These are phyloP conservation scores for Palloptera scutellata DNA, from an alignment of 2,888 invertebrate genomes.

Conservation along the genomic window DNA sequence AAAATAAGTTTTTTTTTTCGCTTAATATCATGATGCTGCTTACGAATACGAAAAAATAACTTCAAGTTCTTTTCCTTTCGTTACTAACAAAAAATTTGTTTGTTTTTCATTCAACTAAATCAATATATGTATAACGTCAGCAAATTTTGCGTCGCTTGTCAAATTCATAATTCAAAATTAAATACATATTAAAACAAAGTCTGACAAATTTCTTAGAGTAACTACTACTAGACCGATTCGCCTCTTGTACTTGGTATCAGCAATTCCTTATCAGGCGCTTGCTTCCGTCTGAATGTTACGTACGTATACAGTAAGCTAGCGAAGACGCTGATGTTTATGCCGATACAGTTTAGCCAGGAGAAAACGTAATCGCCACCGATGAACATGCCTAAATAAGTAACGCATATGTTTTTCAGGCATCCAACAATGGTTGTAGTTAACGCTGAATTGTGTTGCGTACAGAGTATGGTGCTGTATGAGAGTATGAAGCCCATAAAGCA, in stretches of 20 bases:
- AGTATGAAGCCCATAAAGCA: constrained; percentile 97
- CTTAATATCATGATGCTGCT: no score
- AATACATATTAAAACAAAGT: no score
- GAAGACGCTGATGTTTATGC: constrained; percentile 91
- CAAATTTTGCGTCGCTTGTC: no score
- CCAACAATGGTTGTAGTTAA: constrained; percentile 98
- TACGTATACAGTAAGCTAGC: constrained; percentile 88
- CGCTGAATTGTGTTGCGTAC: constrained; percentile 97
- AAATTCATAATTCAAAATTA: no score
- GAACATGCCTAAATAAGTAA: constrained; percentile 98
- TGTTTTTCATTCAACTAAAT: no score
- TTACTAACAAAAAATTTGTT: no score
- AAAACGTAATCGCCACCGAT: constrained; percentile 98
- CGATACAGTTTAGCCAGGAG: constrained; percentile 92
- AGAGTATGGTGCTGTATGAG: constrained; percentile 93
- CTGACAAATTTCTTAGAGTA: no score
- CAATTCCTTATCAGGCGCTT: constrained; percentile 60
- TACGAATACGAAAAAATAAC: no score
- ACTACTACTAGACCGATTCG: constrained; percentile 51
- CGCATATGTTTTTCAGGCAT: constrained; percentile 95
- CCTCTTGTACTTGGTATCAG: constrained; percentile 50
- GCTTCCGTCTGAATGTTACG: constrained; percentile 75
- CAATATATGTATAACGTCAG: no score
- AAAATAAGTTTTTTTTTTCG: no score
- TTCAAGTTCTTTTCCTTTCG: no score